These are phyloP conservation scores for Vireo griseus DNA, from an alignment of 2,797 vertebrate species.

Conservation along the genomic window DNA sequence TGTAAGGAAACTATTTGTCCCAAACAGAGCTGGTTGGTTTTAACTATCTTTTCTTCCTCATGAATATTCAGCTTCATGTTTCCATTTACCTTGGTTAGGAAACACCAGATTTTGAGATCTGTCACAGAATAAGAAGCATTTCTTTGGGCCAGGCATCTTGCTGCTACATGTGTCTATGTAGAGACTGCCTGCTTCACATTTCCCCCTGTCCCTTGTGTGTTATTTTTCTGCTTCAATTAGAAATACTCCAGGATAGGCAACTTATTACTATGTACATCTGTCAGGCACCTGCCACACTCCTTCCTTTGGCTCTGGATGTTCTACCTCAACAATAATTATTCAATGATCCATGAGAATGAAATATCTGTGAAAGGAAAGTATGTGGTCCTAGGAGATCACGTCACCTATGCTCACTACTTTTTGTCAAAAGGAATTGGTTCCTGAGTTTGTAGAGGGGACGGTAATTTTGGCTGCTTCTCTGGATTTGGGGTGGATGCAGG, in stretches of 20 bases:
- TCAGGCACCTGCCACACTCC: neutral
- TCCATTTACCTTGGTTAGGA: constrained; percentile 10
- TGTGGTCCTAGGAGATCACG: neutral
- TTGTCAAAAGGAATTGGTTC: neutral
- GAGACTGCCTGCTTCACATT: neutral
- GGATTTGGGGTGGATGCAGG: neutral
- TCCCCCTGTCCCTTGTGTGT: neutral
- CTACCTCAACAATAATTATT: neutral
- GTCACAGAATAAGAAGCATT: neutral
- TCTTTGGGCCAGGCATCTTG: neutral
- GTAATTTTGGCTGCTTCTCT: neutral
- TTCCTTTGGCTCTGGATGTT: neutral
- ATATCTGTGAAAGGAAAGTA: neutral
- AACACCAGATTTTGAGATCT: neutral
- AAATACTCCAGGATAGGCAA: neutral
- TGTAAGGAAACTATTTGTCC: neutral
- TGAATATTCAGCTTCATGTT: neutral
- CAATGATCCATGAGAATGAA: neutral
- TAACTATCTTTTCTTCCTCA: neutral
- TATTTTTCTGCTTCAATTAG: neutral
- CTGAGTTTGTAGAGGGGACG: neutral
- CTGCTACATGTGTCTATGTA: neutral
- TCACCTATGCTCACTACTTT: neutral
- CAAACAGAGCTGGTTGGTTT: neutral
- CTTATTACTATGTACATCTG: neutral